Percentiles rank a stretch among this genome's conserved stretches.
phyloP scores from a whole-genome alignment of 2,113 vertebrate genomes.

The Chaetura pelagica region DNA sequence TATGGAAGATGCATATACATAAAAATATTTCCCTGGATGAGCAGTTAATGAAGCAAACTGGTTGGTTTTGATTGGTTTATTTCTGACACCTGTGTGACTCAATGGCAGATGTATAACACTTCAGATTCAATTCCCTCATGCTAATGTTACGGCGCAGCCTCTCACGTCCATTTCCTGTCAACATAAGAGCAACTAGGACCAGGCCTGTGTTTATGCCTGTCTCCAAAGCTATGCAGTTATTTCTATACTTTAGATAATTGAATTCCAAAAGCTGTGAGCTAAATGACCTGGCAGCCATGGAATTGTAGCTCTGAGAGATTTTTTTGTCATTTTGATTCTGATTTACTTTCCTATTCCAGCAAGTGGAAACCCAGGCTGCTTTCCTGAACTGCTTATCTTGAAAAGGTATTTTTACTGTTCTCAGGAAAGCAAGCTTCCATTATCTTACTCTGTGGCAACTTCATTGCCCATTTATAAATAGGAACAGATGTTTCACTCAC shows the following conservation, averaged over 20 bases:
- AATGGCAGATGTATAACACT: neutral
- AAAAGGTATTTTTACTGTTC: neutral
- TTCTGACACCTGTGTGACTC: neutral
- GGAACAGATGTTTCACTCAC: constrained; percentile 24
- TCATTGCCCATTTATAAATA: constrained; percentile 3
- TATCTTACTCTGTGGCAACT: neutral
- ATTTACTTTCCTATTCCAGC: neutral
- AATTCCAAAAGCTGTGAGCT: neutral
- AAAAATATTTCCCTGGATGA: neutral
- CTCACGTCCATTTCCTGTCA: neutral
- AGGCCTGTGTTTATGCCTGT: neutral
- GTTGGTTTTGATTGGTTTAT: neutral
- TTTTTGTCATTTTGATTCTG: neutral
- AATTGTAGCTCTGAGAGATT: neutral
- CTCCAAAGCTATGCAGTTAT: neutral
- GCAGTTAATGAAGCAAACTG: neutral
- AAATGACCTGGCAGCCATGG: neutral
- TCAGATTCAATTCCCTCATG: neutral
- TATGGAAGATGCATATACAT: neutral
- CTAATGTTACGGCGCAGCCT: neutral
- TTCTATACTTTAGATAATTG: neutral
- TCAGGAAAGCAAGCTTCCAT: neutral
- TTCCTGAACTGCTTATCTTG: neutral
- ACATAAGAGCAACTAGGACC: neutral
- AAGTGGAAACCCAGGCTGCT: neutral